Conservation (phyloP, 2,888 invertebrate species). For the Pardosa pseudoannulata region DNA sequence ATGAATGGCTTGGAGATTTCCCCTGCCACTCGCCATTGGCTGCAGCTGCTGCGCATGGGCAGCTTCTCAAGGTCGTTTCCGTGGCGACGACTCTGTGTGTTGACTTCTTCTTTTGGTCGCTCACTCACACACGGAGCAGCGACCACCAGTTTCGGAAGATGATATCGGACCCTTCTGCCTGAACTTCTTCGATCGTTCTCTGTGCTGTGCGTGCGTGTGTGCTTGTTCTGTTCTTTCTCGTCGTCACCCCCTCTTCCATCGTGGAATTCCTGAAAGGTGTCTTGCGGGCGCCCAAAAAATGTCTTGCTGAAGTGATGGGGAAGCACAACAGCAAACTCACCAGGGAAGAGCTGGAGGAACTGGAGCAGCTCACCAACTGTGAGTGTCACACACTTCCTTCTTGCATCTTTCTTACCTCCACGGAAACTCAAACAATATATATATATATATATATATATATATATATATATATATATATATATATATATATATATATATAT, state of each 20-base stretch:
- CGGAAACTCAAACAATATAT: no score
- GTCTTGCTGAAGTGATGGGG: slow-evolving; percentile 59
- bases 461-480: no score
- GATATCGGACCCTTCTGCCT: not conserved
- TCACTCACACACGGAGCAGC: no score
- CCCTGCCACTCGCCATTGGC: slow-evolving; percentile 32
- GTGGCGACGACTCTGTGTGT: slow-evolving; percentile 51
- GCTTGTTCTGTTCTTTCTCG: no score
- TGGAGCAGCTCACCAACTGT: slow-evolving; percentile 64
- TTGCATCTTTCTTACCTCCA: no score
- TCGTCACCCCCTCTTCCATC: slow-evolving; percentile 8
- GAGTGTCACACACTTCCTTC: no score
- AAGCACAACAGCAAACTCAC: slow-evolving; percentile 70
- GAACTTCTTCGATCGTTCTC: not conserved
- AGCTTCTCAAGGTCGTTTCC: slow-evolving; percentile 50
- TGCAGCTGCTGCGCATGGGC: slow-evolving; percentile 41
- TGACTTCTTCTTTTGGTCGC: slow-evolving; percentile 21
- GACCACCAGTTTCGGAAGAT: not conserved
- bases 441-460: no score
- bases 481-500: no score
- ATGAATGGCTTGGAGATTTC: slow-evolving; percentile 30
- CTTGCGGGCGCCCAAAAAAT: slow-evolving; percentile 55
- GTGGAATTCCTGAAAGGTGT: slow-evolving; percentile 65
- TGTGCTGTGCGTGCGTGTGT: not conserved
- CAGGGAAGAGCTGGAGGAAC: slow-evolving; percentile 58